Base-by-base conservation (phyloP, 2,888 invertebrate species). In the Chirona hameri region DNA sequence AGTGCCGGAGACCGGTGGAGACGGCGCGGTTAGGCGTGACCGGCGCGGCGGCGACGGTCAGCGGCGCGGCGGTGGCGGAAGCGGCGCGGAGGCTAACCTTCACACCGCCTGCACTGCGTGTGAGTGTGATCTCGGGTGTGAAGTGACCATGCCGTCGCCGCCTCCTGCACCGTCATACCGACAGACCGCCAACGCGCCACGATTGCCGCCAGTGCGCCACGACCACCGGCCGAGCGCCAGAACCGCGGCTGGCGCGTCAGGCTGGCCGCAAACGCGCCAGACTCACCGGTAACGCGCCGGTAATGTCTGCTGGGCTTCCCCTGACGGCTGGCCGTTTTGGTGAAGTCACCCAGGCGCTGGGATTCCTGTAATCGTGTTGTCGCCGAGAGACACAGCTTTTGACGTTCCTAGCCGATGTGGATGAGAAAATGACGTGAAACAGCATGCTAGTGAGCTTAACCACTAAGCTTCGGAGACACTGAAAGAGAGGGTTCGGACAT, bases 81-180 rank as follows among this genome's bases (percentile, higher is more conserved):
- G 65, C 65, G n/a, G 65, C 65, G n/a, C n/a, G 39, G 39, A 39
- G 65, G n/a, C n/a, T 65, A 65, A 65, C 65, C 65, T 65, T 65
- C 65, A 65, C 27, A n/a, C n/a, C 65, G 65, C 1, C n/a, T 27
- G 65, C n/a, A 2, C 27, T n/a, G n/a, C 65, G 65, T 65, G 65
- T 65, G 65, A 65, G 65, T 27, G 65, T 27, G 10, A 60, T 24
- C 65, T n/a, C 65, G 65, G 27, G n/a, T 65, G 65, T 65, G 65
- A 65, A 65, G n/a, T 52, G 52, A n/a, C n/a, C 9, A 27, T 12
- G 10, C 65, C n/a, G n/a, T 65, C 65, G 27, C n/a, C 65, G 27
- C 65, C 65, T 5, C 27, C 9, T 7, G n/a, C n/a, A n/a, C 9
- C 65, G 65, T 65, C 65, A 65, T 27, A 65, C 65, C 7, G 52